Percentiles rank a stretch among this genome's conserved stretches.
Evolutionary conservation across 1,140 invertebrate genomes (phyloP).

Genomic region (Homalodisca vitripennis): DNA sequence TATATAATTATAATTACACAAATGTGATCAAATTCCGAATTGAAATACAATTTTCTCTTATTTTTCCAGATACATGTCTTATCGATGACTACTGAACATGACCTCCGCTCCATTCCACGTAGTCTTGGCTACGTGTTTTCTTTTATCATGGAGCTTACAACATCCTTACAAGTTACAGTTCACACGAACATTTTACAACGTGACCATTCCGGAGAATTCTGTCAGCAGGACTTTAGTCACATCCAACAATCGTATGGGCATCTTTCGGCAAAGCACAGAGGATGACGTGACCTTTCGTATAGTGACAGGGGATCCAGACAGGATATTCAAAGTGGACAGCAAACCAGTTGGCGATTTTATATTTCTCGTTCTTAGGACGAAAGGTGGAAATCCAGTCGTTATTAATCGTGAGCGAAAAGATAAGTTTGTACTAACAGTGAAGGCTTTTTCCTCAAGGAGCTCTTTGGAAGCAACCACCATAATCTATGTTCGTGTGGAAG

Average conservation of each 20-base stretch:
- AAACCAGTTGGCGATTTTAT: conserved; percentile 86
- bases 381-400: conserved; percentile 63
- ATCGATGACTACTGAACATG: background rate
- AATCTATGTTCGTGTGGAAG: conserved; percentile 74
- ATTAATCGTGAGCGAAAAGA: conserved; percentile 89
- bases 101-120: background rate
- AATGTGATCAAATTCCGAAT: too few species aligned
- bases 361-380: conserved; percentile 83
- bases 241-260: conserved; percentile 66
- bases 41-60: too few species aligned
- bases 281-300: conserved; percentile 77
- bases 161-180: conserved; percentile 51
- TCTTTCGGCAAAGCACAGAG: conserved; percentile 52
- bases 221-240: conserved; percentile 76
- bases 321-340: conserved; percentile 90
- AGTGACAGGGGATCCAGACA: conserved; percentile 76
- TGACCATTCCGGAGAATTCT: conserved; percentile 87
- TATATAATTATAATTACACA: too few species aligned
- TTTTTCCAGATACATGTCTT: too few species aligned
- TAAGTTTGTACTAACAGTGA: conserved; percentile 79
- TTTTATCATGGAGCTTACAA: background rate
- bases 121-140: background rate
- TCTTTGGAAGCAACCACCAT: conserved; percentile 65
- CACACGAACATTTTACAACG: conserved; percentile 76
- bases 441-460: conserved; percentile 60